Conservation (phyloP, 2,113 vertebrate genomes). For the Polypterus senegalus region DNA sequence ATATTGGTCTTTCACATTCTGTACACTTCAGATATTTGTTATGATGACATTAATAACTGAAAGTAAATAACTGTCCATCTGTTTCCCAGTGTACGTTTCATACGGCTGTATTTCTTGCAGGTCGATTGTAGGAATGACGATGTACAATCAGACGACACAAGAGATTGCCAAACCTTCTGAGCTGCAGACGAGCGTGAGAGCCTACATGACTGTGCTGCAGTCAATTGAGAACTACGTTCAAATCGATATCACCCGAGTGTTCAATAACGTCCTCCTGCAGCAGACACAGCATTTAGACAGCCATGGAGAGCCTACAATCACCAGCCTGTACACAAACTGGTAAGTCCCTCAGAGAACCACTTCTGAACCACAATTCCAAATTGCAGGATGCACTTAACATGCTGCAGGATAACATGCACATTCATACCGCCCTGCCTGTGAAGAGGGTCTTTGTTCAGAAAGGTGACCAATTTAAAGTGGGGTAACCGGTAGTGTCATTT, state of each 20-base stretch:
- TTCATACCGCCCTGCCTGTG: no score
- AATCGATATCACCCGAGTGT: conserved; percentile 95
- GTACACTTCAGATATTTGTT: no score
- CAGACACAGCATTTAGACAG: conserved; percentile 98
- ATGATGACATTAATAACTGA: neutral
- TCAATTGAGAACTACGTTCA: conserved; percentile 98
- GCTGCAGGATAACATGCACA: neutral
- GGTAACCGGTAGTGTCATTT: no score
- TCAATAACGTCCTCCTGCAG: conserved; percentile 96
- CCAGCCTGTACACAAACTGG: conserved; percentile 97
- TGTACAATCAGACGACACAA: conserved; percentile 98
- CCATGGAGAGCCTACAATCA: conserved; percentile 95
- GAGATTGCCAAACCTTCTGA: conserved; percentile 98
- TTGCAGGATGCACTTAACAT: no score
- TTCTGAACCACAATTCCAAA: neutral
- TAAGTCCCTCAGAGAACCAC: conserved; percentile 35
- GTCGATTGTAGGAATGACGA: conserved; percentile 98
- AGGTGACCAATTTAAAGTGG: no score
- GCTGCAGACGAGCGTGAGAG: conserved; percentile 87
- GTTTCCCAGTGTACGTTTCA: neutral
- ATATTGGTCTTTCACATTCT: no score
- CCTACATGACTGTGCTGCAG: conserved; percentile 97
- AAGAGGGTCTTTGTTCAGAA: no score
- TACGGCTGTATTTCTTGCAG: conserved; percentile 34
- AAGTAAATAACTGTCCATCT: neutral